Conservation (phyloP, 2,113 vertebrate species). For the Esox niger region DNA sequence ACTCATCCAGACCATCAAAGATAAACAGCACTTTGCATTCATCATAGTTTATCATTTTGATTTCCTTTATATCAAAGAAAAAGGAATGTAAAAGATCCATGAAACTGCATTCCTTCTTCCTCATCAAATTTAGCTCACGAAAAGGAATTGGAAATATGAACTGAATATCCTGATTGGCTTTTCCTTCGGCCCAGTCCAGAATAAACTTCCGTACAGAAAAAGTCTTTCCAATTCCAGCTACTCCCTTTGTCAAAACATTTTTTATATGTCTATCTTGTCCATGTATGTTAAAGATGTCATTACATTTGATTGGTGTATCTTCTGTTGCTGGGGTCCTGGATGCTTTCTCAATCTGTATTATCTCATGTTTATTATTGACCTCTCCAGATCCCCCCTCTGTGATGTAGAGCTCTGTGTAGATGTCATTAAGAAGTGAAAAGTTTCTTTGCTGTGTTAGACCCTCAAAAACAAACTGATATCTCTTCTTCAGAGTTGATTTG, state of each 20-base stretch:
- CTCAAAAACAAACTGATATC: too few relatives aligned
- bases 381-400: not conserved
- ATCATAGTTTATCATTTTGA: not conserved
- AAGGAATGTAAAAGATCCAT: not conserved
- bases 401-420: not conserved
- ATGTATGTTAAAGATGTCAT: not conserved
- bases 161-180: not conserved
- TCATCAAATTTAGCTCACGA: not conserved
- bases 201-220: not conserved
- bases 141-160: not conserved
- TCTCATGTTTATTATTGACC: not conserved
- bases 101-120: not conserved
- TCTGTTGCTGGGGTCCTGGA: not conserved
- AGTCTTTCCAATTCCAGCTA: not conserved
- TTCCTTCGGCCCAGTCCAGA: conserved; percentile 1
- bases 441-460: not conserved
- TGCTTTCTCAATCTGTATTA: not conserved
- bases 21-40: not conserved
- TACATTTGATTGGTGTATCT: not conserved
- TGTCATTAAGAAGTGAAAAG: not conserved
- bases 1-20: not conserved
- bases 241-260: not conserved
- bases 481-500: too few relatives aligned
- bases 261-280: not conserved
- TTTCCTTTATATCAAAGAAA: not conserved